Base-by-base conservation (phyloP, 2,888 invertebrate genomes). In the Heliconius charithonia region DNA sequence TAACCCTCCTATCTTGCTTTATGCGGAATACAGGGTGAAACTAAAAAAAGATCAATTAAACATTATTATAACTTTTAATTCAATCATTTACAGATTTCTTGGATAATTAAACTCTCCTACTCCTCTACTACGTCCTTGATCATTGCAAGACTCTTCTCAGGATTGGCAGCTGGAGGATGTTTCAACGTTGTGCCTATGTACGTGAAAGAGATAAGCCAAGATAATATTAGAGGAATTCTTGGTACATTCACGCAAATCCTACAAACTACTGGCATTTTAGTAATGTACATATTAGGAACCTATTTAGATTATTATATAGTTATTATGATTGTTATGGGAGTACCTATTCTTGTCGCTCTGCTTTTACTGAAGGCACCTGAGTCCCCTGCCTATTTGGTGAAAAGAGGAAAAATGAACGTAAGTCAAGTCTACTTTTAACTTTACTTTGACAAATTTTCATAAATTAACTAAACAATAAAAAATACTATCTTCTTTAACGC, bases 371-470 rank as follows among this genome's bases (percentile, higher is more conserved):
- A 86, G 79, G 90, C 91, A 76, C 93, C 94, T 4, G 94, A 94
- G 77, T 91, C 93, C 4, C 93, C 94, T n/a, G 90, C 91, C 0
- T 93, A 88, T 83, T 85, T 93, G 59, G 88, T 93, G 0, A 91
- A 92, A 62, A 86, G 83, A 32, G 73, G 73, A 10, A 73, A 73
- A 73, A 73, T 73, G 22, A 29, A 71, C 29, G 51, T 51, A n/a
- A n/a, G n/a, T n/a, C n/a, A n/a, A 71, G 29, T 37, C 1, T 45
- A 45, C 13, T 45, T 45, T 45, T 16, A 45, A 45, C 45, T 45
- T 45, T 45, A 4, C 45, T 16, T 0, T 45, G 16, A 16, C 1
- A 16, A 4, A 45, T 45, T 45, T 45, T 45, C 16, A 45, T 16
- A 45, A 16, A n/a, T n/a, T n/a, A 45, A 16, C 13, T 45, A 45